Percentiles rank a stretch among this genome's conserved stretches.
Conservation (phyloP, 2,888 invertebrate species). For the Cheilosia urbana region DNA sequence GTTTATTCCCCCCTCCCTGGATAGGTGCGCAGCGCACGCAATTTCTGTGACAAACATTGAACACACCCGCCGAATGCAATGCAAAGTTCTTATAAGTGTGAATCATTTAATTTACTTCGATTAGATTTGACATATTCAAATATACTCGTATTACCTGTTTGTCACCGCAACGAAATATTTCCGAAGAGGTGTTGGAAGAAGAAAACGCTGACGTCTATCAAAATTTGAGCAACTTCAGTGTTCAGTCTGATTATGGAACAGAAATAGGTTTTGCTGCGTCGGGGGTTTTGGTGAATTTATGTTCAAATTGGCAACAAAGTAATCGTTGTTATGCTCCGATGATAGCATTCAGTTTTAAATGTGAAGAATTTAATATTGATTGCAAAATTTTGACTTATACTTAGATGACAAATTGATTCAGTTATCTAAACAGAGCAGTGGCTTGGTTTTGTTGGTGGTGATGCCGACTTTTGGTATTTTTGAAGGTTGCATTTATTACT, state of each 20-base stretch:
- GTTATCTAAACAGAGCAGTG: not conserved
- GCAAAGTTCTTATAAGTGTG: not conserved
- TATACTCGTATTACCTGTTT: too few relatives aligned
- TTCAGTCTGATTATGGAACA: not conserved
- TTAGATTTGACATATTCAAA: not conserved
- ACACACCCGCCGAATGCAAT: not conserved
- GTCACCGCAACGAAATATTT: not conserved
- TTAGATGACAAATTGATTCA: not conserved
- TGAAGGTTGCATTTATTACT: too few relatives aligned
- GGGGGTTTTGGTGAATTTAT: not conserved
- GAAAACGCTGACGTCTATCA: not conserved
- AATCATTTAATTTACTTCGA: not conserved
- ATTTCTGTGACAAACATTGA: slow-evolving; percentile 11
- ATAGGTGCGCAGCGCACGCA: too few relatives aligned
- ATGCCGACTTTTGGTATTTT: too few relatives aligned
- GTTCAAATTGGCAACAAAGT: too few relatives aligned
- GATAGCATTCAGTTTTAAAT: too few relatives aligned
- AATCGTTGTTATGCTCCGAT: too few relatives aligned
- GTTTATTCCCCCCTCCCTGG: too few relatives aligned
- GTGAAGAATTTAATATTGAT: not conserved
- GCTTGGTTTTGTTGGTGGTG: too few relatives aligned
- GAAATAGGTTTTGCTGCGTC: not conserved
- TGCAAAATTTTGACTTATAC: not conserved
- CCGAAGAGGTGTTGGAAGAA: not conserved
- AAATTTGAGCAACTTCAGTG: slow-evolving; percentile 11